Evolutionary conservation across 2,888 invertebrate genomes (phyloP), one percentile per base, ranked within the genome.

Genomic region (Opisthograptis luteolata): DNA sequence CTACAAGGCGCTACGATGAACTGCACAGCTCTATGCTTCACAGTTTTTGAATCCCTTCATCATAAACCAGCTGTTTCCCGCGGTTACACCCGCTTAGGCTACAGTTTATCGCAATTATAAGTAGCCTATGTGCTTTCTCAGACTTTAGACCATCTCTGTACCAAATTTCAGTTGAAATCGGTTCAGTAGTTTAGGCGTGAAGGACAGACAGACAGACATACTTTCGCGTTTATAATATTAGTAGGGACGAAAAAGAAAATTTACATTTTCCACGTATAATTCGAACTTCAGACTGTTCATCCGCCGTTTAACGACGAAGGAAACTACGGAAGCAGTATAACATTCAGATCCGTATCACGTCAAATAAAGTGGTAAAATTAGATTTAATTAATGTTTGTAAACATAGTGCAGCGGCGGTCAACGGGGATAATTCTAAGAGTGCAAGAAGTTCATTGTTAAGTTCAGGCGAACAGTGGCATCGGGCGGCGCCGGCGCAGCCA

Each of bases 371-470:
- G 60, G 59, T 70, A 68, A 70, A 79, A 77, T 74, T 76, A 78
- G 70, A 68, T 68, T 70, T 70, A 77, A 81, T 81, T 74, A 70
- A 79, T 84, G 85, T 85, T 85, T 80, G 84, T 84, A 84, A 84
- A 85, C 83, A 83, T 64, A 58, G 61, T 66, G 63, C 62, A 68
- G 63, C 60, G 67, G 61, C 59, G 62, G 60, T 58, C 53, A 65
- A 56, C 63, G 60, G 74, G 76, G 68, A 77, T 76, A 73, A 79
- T 73, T 75, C 64, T 75, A 77, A 78, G 75, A 77, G 68, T 77
- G 62, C 58, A 70, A 64, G 76, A 84, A 87, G 87, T 86, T 87
- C 85, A 87, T 84, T 87, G 87, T 81, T 81, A 85, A 87, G 86
- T 82, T 86, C 84, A 85, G 62, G 55, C 64, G 75, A 68, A 71